phyloP scores from a whole-genome alignment of 2,113 vertebrate species.

The Hyaena hyaena region DNA sequence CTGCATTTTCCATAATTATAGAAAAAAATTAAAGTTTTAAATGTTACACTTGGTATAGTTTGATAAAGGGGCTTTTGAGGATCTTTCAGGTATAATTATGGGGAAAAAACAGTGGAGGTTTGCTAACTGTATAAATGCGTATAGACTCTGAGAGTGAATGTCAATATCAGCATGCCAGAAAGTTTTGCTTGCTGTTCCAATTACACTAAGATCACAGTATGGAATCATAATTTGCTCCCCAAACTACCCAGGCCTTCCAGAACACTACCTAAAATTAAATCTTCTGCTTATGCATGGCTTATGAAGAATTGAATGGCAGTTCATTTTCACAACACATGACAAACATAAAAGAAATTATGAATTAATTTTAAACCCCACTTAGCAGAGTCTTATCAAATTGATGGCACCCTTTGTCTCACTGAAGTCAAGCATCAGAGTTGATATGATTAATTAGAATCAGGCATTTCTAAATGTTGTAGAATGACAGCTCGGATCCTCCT shows the following conservation, averaged over 20 bases:
- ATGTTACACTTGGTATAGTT: neutral
- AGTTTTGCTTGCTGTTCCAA: constrained; percentile 79
- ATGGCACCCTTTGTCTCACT: constrained; percentile 87
- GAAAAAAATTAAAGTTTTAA: constrained; percentile 25
- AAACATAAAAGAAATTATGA: constrained; percentile 90
- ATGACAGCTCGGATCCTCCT: constrained; percentile 82
- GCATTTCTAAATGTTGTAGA: constrained; percentile 83
- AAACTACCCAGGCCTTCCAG: constrained; percentile 86
- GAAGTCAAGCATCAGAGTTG: constrained; percentile 85
- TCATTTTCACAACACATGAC: constrained; percentile 88
- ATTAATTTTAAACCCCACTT: constrained; percentile 89
- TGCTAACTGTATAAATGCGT: constrained; percentile 65
- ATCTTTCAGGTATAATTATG: constrained; percentile 42
- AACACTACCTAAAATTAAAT: constrained; percentile 86
- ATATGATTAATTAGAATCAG: constrained; percentile 88
- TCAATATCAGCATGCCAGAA: constrained; percentile 76
- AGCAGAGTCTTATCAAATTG: constrained; percentile 88
- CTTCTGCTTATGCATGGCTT: constrained; percentile 82
- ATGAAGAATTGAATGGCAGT: constrained; percentile 90
- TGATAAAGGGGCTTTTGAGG: constrained; percentile 58
- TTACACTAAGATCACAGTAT: constrained; percentile 84
- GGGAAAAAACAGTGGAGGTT: constrained; percentile 58
- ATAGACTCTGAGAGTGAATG: constrained; percentile 68
- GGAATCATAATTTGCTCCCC: constrained; percentile 85
- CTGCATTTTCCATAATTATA: constrained; percentile 43